phyloP scores from a whole-genome alignment of 2,797 vertebrate species.

The Megaceryle alcyon region DNA sequence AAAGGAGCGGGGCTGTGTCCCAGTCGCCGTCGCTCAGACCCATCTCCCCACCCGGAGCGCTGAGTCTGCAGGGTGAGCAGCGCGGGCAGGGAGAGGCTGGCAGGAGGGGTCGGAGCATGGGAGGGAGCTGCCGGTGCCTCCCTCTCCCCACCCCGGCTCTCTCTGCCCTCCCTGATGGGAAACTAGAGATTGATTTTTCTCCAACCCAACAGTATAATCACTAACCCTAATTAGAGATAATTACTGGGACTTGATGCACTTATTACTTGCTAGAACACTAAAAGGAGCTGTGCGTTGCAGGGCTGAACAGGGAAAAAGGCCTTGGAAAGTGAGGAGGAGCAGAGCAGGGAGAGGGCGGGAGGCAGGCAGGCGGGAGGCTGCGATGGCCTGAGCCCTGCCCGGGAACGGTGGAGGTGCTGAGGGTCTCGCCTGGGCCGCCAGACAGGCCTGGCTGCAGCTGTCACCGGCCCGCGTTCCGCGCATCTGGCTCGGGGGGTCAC shows the following conservation, averaged over 20 bases:
- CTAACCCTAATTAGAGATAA: constrained; percentile 99
- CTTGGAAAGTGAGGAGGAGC: neutral
- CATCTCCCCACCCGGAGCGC: neutral
- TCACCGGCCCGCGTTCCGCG: neutral
- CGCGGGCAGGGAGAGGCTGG: neutral
- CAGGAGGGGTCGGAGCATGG: accelerated
- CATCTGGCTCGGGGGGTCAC: neutral
- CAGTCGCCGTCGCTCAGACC: accelerated
- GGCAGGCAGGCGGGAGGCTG: neutral
- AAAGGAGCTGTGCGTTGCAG: constrained; percentile 78
- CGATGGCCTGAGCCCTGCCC: neutral
- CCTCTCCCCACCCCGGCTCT: constrained; percentile 49
- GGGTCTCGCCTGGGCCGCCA: neutral
- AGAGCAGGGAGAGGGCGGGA: neutral
- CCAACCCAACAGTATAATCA: constrained; percentile 95
- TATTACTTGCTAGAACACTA: constrained; percentile 91
- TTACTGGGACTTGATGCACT: constrained; percentile 97
- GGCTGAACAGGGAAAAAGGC: neutral
- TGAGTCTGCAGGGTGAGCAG: neutral
- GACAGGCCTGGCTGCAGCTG: neutral
- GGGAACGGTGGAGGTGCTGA: neutral
- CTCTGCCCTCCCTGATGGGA: constrained; percentile 86
- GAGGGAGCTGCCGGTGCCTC: neutral
- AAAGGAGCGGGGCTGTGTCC: neutral
- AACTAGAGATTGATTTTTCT: constrained; percentile 95